phyloP scores from a whole-genome alignment of 2,797 vertebrate genomes.

The Halcyon badia region DNA sequence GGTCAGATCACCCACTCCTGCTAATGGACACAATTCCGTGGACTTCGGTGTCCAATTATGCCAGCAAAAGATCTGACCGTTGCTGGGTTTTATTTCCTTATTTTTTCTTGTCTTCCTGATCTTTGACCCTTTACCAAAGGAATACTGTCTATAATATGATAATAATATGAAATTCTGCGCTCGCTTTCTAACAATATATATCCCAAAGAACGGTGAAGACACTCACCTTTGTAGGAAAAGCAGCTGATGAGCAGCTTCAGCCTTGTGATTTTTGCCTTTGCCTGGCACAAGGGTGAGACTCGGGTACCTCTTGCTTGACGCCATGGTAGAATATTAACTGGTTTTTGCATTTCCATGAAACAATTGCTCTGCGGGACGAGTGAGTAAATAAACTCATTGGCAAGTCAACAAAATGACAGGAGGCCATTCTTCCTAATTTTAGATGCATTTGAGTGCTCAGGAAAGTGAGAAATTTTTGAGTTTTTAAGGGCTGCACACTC shows the following conservation, averaged over 20 bases:
- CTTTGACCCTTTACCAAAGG: constrained; percentile 64
- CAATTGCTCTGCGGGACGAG: not conserved
- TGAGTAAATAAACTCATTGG: constrained; percentile 10
- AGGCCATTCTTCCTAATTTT: not conserved
- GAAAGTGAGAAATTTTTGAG: not conserved
- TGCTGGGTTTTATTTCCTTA: constrained; percentile 67
- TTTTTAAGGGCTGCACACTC: not conserved
- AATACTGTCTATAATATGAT: constrained; percentile 21
- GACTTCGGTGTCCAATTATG: constrained; percentile 62
- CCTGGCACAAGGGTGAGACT: not conserved
- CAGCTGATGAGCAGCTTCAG: not conserved
- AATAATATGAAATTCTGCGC: constrained; percentile 50
- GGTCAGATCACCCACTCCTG: constrained; percentile 62
- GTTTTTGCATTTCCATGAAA: not conserved
- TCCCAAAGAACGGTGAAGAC: constrained; percentile 13
- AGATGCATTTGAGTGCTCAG: not conserved
- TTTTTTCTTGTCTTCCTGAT: constrained; percentile 63
- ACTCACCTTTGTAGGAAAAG: not conserved
- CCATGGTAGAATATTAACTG: not conserved
- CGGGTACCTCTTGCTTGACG: not conserved
- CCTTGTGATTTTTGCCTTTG: not conserved
- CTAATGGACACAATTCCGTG: constrained; percentile 48
- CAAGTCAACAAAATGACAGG: not conserved
- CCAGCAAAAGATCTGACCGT: constrained; percentile 34
- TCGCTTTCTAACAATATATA: not conserved